Conservation (phyloP, 2,797 vertebrate species). For the Rhinichthys osculus region DNA sequence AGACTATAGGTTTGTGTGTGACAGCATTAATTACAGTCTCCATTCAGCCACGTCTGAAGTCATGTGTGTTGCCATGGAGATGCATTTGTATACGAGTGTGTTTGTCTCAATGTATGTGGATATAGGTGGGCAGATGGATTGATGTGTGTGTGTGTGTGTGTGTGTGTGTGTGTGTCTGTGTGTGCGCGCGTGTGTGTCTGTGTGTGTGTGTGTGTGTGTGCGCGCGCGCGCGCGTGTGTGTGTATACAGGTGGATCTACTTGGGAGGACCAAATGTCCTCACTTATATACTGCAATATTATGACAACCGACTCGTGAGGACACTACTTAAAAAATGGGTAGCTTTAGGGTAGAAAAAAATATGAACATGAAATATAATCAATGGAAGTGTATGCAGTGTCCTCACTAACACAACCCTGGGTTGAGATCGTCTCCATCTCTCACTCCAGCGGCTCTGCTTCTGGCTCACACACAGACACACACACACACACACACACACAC, state of each 20-base stretch:
- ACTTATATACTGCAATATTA: neutral
- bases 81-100: conserved; percentile 27
- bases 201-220: too few species aligned
- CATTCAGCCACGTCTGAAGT: conserved; percentile 68
- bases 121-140: neutral
- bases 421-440: too few species aligned
- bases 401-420: too few species aligned
- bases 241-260: too few species aligned
- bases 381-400: too few species aligned
- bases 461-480: too few species aligned
- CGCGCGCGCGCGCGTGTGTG: too few species aligned
- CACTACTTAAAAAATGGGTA: neutral
- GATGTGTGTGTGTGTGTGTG: too few species aligned
- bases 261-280: neutral
- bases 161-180: too few species aligned
- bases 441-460: too few species aligned
- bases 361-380: neutral
- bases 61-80: conserved; percentile 84
- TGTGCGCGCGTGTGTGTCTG: too few species aligned
- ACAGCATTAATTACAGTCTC: conserved; percentile 76
- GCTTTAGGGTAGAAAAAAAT: neutral
- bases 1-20: conserved; percentile 55
- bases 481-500: too few species aligned
- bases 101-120: conserved; percentile 35
- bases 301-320: neutral